Conservation (phyloP, 1,140 invertebrate species). For the Pinna nobilis region DNA sequence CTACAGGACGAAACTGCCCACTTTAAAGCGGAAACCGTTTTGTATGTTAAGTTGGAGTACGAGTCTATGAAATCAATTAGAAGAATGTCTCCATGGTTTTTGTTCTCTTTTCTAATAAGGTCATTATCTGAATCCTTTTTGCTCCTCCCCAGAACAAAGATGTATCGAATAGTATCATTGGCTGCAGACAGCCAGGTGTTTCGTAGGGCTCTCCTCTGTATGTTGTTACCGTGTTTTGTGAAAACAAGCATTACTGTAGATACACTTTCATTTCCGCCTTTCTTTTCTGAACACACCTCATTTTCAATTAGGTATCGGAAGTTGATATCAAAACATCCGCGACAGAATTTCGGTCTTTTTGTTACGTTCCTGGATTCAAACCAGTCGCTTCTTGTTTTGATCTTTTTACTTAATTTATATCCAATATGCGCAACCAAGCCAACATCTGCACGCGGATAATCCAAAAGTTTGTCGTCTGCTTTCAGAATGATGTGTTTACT, state of each 20-base stretch:
- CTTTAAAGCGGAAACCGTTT: slow-evolving; percentile 86
- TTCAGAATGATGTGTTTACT: not conserved
- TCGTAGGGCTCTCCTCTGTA: slow-evolving; percentile 25
- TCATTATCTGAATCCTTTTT: slow-evolving; percentile 14
- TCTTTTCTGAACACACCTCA: slow-evolving; percentile 25
- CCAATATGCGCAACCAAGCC: not conserved
- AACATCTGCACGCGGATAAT: not conserved
- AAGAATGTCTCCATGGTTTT: slow-evolving; percentile 55
- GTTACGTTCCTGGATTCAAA: not conserved
- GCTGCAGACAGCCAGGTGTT: slow-evolving; percentile 28
- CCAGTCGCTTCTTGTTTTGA: not conserved
- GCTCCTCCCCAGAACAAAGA: slow-evolving; percentile 44
- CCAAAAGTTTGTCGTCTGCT: not conserved
- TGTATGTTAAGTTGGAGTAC: slow-evolving; percentile 64
- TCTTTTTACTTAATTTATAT: not conserved
- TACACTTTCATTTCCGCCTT: not conserved
- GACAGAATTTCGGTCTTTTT: slow-evolving; percentile 28
- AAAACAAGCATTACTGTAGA: slow-evolving; percentile 25
- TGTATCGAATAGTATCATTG: slow-evolving; percentile 8
- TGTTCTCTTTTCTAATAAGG: slow-evolving; percentile 76
- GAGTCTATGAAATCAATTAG: slow-evolving; percentile 60
- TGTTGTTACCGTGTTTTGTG: slow-evolving; percentile 35
- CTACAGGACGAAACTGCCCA: slow-evolving; percentile 82
- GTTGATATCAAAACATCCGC: slow-evolving; percentile 26
- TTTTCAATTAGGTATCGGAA: slow-evolving; percentile 36